Percentiles rank a stretch among this genome's conserved stretches.
phyloP scores from a whole-genome alignment of 2,888 invertebrate genomes.

The Dinocampus coccinellae region DNA sequence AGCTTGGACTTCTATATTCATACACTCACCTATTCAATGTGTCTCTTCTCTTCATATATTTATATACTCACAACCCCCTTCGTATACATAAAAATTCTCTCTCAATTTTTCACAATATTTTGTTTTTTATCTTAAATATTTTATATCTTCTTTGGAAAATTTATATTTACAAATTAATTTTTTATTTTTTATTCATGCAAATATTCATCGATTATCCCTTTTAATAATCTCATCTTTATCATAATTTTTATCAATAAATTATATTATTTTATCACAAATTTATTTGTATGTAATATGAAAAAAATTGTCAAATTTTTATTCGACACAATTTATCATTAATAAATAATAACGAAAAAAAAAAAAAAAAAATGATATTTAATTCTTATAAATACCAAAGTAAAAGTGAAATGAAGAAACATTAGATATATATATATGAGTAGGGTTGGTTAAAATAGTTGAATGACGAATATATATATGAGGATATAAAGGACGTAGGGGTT shows the following conservation, averaged over 20 bases:
- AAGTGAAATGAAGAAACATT: background rate
- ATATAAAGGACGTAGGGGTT: slow-evolving; percentile 45
- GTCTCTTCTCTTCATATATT: background rate
- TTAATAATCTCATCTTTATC: too few species aligned
- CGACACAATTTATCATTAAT: background rate
- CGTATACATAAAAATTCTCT: background rate
- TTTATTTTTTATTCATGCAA: slow-evolving; percentile 10
- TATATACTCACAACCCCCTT: background rate
- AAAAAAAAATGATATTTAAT: too few species aligned
- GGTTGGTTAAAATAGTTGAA: slow-evolving; percentile 25
- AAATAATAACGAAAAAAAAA: too few species aligned
- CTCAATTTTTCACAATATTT: slow-evolving; percentile 44
- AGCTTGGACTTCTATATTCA: background rate
- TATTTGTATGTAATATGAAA: background rate
- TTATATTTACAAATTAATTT: slow-evolving; percentile 1
- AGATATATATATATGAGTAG: background rate
- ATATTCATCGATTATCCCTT: too few species aligned
- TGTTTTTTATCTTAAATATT: too few species aligned
- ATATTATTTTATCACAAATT: background rate
- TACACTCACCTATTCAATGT: background rate
- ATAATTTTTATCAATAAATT: background rate
- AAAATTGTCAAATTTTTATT: background rate
- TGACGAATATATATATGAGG: background rate
- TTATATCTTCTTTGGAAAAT: slow-evolving; percentile 58
- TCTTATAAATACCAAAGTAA: too few species aligned